Base-by-base conservation (phyloP, 1,140 invertebrate genomes). In the Rhopalosiphum maidis region DNA sequence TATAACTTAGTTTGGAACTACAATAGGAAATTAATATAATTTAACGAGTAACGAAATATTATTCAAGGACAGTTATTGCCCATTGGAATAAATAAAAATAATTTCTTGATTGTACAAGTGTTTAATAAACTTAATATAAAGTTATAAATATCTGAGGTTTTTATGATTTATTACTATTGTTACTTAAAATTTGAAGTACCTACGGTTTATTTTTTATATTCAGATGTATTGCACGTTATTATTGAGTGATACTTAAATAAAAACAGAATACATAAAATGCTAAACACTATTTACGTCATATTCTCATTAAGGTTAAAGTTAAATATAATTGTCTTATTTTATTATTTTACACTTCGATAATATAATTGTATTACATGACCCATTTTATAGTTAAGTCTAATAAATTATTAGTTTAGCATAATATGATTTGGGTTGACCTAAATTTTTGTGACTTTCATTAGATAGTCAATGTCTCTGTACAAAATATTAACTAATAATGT, bases 291-390 rank as follows among this genome's bases (percentile, higher is more conserved):
- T n/a, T 30, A n/a, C 60, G 11, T 77, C 60, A 77, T 35, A n/a
- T 77, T 77, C 0, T n/a, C 30, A n/a, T 68, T 15, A 15, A 68
- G 60, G 60, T 68, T 30, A n/a, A 77, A 77, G 30, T 77, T n/a
- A n/a, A 77, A 77, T 15, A n/a, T 77, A 77, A 77, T n/a, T 77
- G 30, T 77, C 60, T 77, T 77, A n/a, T 77, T 77, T n/a, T 77
- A 77, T 77, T n/a, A 77, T n/a, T 77, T n/a, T 18, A 77, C 30
- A 77, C n/a, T 77, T 77, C 60, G 30, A 77, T 6, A 77, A 30
- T 77, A 6, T n/a, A 77, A 68, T 68, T 68, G 60, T 77, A 77
- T 77, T 77, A 77, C 30, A 15, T 77, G 60, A 77, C 60, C n/a
- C 15, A 77, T 77, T 77, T 77, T 77, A n/a, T 35, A 51, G 48